Conservation (phyloP, 53 echinoderm and acorn worm genomes). For the Apostichopus leukothele region DNA sequence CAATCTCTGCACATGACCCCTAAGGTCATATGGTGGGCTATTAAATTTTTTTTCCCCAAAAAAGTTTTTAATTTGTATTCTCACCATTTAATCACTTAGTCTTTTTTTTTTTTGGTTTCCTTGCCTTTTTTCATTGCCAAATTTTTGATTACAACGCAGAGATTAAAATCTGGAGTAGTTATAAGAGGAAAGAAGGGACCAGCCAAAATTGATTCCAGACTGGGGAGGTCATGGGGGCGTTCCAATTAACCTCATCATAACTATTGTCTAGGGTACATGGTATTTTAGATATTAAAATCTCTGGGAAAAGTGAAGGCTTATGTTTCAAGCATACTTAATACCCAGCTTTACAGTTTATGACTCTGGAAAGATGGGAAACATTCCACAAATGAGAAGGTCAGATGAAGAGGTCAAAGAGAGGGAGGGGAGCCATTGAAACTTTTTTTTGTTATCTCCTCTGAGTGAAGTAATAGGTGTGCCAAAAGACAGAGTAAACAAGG, state of each 20-base stretch:
- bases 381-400: slow-evolving; percentile 28
- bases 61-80: slow-evolving; percentile 43
- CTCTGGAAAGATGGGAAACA: slow-evolving; percentile 19
- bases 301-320: slow-evolving; percentile 28
- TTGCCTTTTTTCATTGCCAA: not conserved
- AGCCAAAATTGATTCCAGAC: slow-evolving; percentile 48
- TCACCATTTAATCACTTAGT: slow-evolving; percentile 30
- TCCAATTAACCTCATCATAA: slow-evolving; percentile 52
- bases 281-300: slow-evolving; percentile 36
- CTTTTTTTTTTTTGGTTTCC: not conserved
- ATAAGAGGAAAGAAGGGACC: slow-evolving; percentile 19
- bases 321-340: slow-evolving; percentile 42
- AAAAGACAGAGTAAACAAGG: slow-evolving; percentile 46
- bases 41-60: slow-evolving; percentile 7
- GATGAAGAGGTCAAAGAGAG: slow-evolving; percentile 35
- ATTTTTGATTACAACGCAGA: slow-evolving; percentile 31
- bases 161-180: slow-evolving; percentile 1
- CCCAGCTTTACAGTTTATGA: slow-evolving; percentile 13
- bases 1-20: slow-evolving; percentile 27
- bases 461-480: slow-evolving; percentile 41
- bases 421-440: slow-evolving; percentile 39
- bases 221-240: slow-evolving; percentile 28
- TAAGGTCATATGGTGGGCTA: slow-evolving; percentile 29
- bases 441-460: not conserved
- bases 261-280: slow-evolving; percentile 49